Evolutionary conservation across 2,113 vertebrate species (phyloP), one percentile per base, ranked within the genome.

Genomic region (Sardina pilchardus): DNA sequence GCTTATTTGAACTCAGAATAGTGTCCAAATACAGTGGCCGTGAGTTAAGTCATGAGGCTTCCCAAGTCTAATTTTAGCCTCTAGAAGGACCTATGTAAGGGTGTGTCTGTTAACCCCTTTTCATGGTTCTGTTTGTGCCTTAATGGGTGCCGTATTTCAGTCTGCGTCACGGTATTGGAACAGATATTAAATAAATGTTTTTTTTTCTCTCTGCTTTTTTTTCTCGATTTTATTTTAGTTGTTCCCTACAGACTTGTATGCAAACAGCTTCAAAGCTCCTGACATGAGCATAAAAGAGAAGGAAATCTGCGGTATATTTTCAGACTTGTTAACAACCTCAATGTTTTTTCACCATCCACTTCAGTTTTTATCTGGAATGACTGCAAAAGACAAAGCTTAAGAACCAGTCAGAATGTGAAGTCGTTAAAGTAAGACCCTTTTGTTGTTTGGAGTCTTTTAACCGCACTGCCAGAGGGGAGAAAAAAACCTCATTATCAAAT

Each of bases 11-110:
- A 6, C 71, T 36, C 30, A 39, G 71, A 5, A 78, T 78, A 78
- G 71, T 78, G 71, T 78, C 71, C 12, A 78, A 78, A 30, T 78
- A 78, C 71, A 78, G 71, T 78, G 71, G 71, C 36, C 71, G 36
- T 78, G 71, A 78, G 71, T 78, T 34, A 16, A 16, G 71, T 78
- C 10, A 67, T 67, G 63, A 30, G 63, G 63, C 71, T 78, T 14
- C 34, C 26, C 30, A 78, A 4, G 1, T 2, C 71, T 78, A 78
- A 78, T 78, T 78, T 78, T 78, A 78, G 71, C 71, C 12, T 17
- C 34, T 34, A 36, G 71, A 36, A 78, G 71, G 34, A 78, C 71
- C 71, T 78, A 78, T 78, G 71, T 34, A 36, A 78, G 71, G 71
- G 71, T 78, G 71, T 34, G 71, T 78, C 71, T 78, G 34, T 78